Base-by-base conservation (phyloP, 2,113 vertebrate species). In the Ivindomyrus marchei region DNA sequence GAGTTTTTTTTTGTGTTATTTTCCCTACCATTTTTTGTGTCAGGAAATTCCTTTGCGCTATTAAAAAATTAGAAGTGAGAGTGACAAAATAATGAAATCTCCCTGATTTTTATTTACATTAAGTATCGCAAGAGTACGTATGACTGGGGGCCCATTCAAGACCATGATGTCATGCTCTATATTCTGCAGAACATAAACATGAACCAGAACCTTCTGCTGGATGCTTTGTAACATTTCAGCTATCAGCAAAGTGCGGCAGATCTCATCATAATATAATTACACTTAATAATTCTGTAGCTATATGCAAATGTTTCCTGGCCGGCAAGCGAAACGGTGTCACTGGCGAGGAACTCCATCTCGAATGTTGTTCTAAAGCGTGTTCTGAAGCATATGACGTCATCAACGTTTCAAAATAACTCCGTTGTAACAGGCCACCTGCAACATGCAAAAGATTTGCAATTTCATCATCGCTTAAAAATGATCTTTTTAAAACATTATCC, bases 291-390 rank as follows among this genome's bases (percentile, higher is more conserved):
- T 47, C 85, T 53, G 49, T 31, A 36, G 50, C 85, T 53, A 17
- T 36, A 87, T 87, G 85, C 85, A 87, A 53, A 87, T 85, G 85
- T 87, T 52, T 50, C 46, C 85, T 52, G 24, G 47, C 49, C 19
- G 7, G 5, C 27, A 36, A 27, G 17, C 50, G 1, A 39, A 19
- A 36, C 7, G 24, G 11, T 2, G 0, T 87, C 47, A 9, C 49
- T 21, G 27, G 17, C 36, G 5, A 42, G 13, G 74, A 42, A 80
- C 13, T 17, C 31, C 3, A 4, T 39, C 10, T 39, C 27, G 17
- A 19, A 39, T 80, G 74, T 80, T 42, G 31, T 42, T 19, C 74
- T 80, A 42, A 36, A 80, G 36, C 31, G 39, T 80, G 74, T 19
- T 80, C 85, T 36, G 50, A 53, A 52, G 50, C 36, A 19, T 19